Conservation (phyloP, 2,888 invertebrate species). For the Mystacides longicornis region DNA sequence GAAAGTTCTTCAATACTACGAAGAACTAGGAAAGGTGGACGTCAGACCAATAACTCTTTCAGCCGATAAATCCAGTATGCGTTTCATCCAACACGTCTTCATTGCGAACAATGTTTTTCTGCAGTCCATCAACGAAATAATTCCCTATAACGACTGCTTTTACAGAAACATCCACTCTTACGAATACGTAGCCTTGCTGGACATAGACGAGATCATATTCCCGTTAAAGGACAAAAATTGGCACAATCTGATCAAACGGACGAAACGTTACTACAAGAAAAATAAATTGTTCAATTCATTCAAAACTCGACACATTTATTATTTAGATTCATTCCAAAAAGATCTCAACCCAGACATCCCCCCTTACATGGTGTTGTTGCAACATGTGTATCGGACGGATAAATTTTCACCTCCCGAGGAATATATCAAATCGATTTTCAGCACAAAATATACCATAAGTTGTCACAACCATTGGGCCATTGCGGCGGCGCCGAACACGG, state of each 20-base stretch:
- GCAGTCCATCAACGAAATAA: slow-evolving; percentile 88
- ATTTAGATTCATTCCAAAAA: slow-evolving; percentile 73
- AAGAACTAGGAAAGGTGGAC: slow-evolving; percentile 57
- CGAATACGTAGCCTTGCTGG: slow-evolving; percentile 79
- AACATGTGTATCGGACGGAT: slow-evolving; percentile 80
- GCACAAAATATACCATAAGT: slow-evolving; percentile 79
- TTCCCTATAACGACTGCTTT: slow-evolving; percentile 93
- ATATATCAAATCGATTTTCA: slow-evolving; percentile 90
- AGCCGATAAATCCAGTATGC: slow-evolving; percentile 83
- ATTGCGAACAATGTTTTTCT: slow-evolving; percentile 84
- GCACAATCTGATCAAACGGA: slow-evolving; percentile 69
- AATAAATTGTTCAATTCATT: slow-evolving; percentile 59
- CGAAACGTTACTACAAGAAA: slow-evolving; percentile 54
- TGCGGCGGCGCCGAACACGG: slow-evolving; percentile 29
- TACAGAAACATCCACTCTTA: slow-evolving; percentile 88
- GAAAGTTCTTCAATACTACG: slow-evolving; percentile 66
- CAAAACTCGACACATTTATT: slow-evolving; percentile 87
- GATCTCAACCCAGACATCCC: slow-evolving; percentile 57
- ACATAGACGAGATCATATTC: slow-evolving; percentile 93
- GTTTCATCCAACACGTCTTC: slow-evolving; percentile 81
- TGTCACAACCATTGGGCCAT: slow-evolving; percentile 89
- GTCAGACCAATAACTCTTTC: slow-evolving; percentile 77
- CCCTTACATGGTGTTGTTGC: slow-evolving; percentile 86
- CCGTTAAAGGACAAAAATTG: slow-evolving; percentile 69
- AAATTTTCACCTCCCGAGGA: slow-evolving; percentile 89